Base-by-base conservation (phyloP, 2,797 vertebrate genomes). In the Syndactyla subalaris region DNA sequence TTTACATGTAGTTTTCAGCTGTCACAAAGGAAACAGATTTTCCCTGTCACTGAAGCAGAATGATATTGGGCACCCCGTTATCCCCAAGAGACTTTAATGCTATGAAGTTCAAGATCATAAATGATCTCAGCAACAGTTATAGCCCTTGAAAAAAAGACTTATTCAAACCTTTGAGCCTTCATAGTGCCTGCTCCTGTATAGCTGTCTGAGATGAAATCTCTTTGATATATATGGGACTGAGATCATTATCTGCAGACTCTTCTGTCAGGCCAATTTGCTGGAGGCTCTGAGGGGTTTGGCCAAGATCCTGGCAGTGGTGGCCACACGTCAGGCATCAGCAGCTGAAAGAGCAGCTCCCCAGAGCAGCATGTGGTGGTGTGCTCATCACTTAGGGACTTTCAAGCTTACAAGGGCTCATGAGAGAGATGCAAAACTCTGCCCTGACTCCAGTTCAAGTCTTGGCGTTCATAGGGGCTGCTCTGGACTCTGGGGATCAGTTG, bases 61-160 rank as follows among this genome's bases (percentile, higher is more conserved):
- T 51, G 59, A 10, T 89, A 45, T 41, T 1, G 2, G 57, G 55
- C 48, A 32, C 52, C 61, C 52, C 39, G 43, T 88, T 91, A 92
- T 39, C 45, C 59, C 21, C 1, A 0, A 54, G 63, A 63, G 80
- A 79, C 85, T 94, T 88, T 83, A 79, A 83, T 71, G 34, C 75
- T 96, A 95, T 96, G 72, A 93, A 83, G 68, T 88, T 96, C 55
- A 63, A 92, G 68, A 70, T 83, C 26, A 3, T 92, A 82, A 67
- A 83, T 71, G 68, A 63, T 89, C 85, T 85, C n/a, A 63, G 65
- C 41, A 74, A 52, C 52, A 55, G 78, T 91, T 80, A 30, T 12
- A 48, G n/a, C 1, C 9, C 84, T 94, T 74, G 10, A 59, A 87
- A 88, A 93, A 41, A 61, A 83, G 68, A 74, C 78, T 10, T 1